Conservation (phyloP, 2,797 vertebrate species). For the Cyclopterus lumpus region DNA sequence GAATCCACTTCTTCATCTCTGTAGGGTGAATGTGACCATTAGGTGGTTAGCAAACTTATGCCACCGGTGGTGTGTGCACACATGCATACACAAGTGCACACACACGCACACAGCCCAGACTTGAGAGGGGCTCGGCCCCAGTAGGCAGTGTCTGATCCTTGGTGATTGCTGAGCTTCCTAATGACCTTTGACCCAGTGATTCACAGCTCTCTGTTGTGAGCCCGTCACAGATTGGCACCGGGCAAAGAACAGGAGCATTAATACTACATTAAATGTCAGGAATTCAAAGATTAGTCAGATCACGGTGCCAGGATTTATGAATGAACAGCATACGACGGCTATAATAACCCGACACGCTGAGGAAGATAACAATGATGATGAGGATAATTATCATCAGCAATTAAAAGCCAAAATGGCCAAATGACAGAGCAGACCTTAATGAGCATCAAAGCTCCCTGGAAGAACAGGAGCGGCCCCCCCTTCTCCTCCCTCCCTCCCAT, state of each 20-base stretch:
- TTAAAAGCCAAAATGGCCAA: slow-evolving; percentile 86
- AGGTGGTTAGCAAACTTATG: slow-evolving; percentile 74
- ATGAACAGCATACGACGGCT: slow-evolving; percentile 62
- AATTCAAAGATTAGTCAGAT: slow-evolving; percentile 77
- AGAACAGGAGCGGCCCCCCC: slow-evolving; percentile 72
- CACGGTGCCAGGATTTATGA: slow-evolving; percentile 70
- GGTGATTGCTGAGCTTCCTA: slow-evolving; percentile 75
- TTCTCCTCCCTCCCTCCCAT: background rate
- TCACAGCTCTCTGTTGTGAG: slow-evolving; percentile 75
- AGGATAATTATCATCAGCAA: slow-evolving; percentile 81
- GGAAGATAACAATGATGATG: slow-evolving; percentile 79
- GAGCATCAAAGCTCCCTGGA: slow-evolving; percentile 92
- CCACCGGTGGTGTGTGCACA: slow-evolving; percentile 64
- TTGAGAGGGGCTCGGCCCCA: slow-evolving; percentile 52
- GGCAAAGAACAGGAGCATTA: slow-evolving; percentile 75
- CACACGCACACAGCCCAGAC: background rate
- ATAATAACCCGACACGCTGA: slow-evolving; percentile 73
- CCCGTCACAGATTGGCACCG: slow-evolving; percentile 74
- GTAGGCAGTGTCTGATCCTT: slow-evolving; percentile 74
- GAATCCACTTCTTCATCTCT: slow-evolving; percentile 80
- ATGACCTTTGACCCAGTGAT: slow-evolving; percentile 76
- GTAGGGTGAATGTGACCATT: slow-evolving; percentile 80
- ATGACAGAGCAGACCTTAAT: slow-evolving; percentile 91
- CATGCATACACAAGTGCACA: background rate
- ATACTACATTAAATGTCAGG: slow-evolving; percentile 79